A percentile compares a stretch with the other conserved stretches of the same genome.
Conservation (phyloP, 2,888 invertebrate genomes). For the Polyploca ridens region DNA sequence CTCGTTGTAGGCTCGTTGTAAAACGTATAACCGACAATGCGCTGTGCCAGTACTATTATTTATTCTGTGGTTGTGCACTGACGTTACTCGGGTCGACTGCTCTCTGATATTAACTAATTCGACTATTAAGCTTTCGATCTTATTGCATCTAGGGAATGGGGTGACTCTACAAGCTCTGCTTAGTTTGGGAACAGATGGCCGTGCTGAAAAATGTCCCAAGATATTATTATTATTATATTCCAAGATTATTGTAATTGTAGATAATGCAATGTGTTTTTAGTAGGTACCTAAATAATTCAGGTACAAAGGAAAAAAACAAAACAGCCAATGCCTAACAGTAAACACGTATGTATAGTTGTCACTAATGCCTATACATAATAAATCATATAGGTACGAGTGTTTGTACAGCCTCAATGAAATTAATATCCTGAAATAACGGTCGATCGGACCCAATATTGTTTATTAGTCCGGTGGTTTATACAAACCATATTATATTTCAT, state of each 20-base stretch:
- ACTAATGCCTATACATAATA: slow-evolving; percentile 11
- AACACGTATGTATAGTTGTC: neutral
- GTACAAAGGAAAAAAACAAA: neutral
- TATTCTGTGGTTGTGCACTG: no score
- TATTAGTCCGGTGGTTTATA: slow-evolving; percentile 59
- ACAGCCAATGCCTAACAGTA: neutral
- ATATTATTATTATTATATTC: neutral
- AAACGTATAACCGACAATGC: no score
- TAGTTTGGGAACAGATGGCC: no score
- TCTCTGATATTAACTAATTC: no score
- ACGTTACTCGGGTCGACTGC: no score
- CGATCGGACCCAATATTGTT: slow-evolving; percentile 61
- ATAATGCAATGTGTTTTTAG: neutral
- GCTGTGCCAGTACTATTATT: no score
- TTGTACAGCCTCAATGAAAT: slow-evolving; percentile 44
- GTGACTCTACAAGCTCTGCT: no score
- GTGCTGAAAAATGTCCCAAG: no score
- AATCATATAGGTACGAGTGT: slow-evolving; percentile 6
- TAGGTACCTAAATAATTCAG: no score
- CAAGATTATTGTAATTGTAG: neutral
- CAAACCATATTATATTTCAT: slow-evolving; percentile 62
- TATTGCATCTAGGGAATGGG: no score
- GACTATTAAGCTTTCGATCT: no score
- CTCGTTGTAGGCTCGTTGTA: no score
- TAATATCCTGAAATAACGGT: slow-evolving; percentile 61